These are phyloP conservation scores for Crypturellus undulatus DNA, from an alignment of 2,113 vertebrate genomes.

Conservation along the genomic window DNA sequence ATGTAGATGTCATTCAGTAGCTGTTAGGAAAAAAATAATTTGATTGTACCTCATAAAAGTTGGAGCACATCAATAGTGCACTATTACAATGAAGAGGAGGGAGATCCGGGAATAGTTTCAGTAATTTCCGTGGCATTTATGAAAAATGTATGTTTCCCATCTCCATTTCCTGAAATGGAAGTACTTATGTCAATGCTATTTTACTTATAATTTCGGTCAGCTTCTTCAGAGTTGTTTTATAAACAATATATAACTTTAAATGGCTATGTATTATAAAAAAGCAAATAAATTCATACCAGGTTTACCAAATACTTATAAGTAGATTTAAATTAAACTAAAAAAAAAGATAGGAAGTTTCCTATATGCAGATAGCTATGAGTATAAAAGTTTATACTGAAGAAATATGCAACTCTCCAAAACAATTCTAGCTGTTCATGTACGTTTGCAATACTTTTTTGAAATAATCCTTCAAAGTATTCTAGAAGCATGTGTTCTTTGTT, in stretches of 20 bases:
- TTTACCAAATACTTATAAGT: background rate
- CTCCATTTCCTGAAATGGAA: background rate
- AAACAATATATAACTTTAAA: background rate
- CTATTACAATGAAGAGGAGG: background rate
- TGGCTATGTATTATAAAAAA: background rate
- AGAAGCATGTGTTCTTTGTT: background rate
- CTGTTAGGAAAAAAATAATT: background rate
- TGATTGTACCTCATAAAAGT: background rate
- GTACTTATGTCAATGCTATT: background rate
- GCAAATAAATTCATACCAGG: background rate
- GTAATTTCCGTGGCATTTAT: slow-evolving; percentile 5
- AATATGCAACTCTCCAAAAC: background rate
- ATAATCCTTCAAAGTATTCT: background rate
- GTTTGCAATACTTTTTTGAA: background rate
- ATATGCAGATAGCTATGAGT: background rate
- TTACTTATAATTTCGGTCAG: background rate
- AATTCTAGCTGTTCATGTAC: background rate
- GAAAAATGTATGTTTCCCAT: background rate
- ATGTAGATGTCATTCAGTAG: background rate
- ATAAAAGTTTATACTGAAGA: background rate
- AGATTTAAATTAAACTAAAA: background rate
- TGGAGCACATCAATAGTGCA: background rate
- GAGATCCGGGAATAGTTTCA: background rate
- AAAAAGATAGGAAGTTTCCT: rapidly evolving
- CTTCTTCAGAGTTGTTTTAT: background rate